Evolutionary conservation across 2,113 vertebrate species (phyloP).

Genomic region (Laterallus jamaicensis): DNA sequence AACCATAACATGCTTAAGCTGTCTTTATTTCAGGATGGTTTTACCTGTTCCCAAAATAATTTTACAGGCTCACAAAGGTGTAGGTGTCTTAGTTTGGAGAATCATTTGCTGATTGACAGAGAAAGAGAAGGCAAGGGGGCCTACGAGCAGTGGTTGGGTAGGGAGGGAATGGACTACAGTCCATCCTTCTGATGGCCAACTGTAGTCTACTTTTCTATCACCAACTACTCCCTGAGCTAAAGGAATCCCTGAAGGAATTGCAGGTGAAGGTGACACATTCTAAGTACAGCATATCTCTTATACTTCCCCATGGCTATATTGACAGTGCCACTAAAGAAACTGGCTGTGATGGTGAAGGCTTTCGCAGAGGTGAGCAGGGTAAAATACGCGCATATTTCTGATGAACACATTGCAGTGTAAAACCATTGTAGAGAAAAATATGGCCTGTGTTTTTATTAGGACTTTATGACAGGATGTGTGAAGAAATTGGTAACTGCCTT

Average conservation of each 20-base stretch:
- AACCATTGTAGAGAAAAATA: slow-evolving; percentile 7
- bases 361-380: background rate
- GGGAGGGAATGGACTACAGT: background rate
- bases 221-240: background rate
- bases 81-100: background rate
- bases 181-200: background rate
- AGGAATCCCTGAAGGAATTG: background rate
- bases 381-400: background rate
- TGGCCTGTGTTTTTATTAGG: background rate
- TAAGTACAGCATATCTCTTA: background rate
- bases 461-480: slow-evolving; percentile 43
- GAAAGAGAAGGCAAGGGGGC: background rate
- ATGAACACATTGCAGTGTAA: background rate
- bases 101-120: background rate
- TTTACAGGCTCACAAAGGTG: background rate
- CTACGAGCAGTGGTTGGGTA: background rate
- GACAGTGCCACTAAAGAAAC: background rate
- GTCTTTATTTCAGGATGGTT: background rate
- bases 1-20: background rate
- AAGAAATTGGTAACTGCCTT: slow-evolving; percentile 39
- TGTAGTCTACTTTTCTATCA: background rate
- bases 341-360: background rate
- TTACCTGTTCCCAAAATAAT: background rate
- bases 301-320: background rate
- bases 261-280: background rate